Evolutionary conservation across 2,888 invertebrate genomes (phyloP), one percentile per base, ranked within the genome.

Genomic region (Cacoxenus indagator): DNA sequence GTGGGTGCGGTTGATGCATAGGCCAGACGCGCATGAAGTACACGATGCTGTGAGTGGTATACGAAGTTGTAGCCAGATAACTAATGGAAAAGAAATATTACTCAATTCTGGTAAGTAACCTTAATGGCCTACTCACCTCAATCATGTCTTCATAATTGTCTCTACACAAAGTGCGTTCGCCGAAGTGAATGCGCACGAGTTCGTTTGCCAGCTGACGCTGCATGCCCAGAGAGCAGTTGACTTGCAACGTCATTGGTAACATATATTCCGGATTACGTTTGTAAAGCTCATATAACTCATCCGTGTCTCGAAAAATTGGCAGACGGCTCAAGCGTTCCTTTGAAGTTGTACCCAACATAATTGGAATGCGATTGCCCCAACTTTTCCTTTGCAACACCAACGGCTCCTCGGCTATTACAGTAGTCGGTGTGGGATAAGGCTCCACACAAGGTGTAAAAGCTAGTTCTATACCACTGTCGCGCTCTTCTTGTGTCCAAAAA

Each of bases 301-400:
- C 29, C 2, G 37, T 2, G n/a, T n/a, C n/a, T n/a, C n/a, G n/a
- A n/a, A n/a, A n/a, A n/a, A n/a, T n/a, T n/a, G n/a, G n/a, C n/a
- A n/a, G n/a, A n/a, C n/a, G n/a, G n/a, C n/a, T n/a, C n/a, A n/a
- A n/a, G 76, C 0, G 85, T n/a, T 43, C 43, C 6, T 5, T 27
- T 3, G 86, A 84, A 31, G 77, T 84, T n/a, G 70, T 76, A 2
- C 87, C 87, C 46, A 86, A 46, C 24, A 87, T 77, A 3, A 87
- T 24, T 0, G 88, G 88, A 24, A 88, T 78, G 1, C 73, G 71
- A 54, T 84, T 85, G 45, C 84, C 78, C 87, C 88, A 87, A 0
- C 84, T 72, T 0, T 64, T 80, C 9, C 75, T 76, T 57, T 82
- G 74, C 70, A 87, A 72, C 19, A 76, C 71, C 17, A 22, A 57